Evolutionary conservation across 1,140 invertebrate species (phyloP).

Genomic region (Caerostris extrusa): DNA sequence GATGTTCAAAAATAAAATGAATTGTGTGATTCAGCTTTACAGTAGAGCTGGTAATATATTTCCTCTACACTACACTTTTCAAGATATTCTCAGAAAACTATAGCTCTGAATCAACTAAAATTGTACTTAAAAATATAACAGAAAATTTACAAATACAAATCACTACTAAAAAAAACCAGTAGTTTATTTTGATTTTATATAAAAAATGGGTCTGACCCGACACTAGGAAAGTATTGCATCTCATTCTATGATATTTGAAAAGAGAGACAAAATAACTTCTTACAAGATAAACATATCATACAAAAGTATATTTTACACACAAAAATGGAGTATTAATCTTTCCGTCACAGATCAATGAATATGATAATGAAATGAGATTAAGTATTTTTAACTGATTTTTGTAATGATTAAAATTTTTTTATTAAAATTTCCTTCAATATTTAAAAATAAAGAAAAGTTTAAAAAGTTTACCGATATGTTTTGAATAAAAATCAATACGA

Average conservation of each 20-base stretch:
- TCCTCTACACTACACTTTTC: not conserved
- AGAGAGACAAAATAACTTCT: not conserved
- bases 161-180: not conserved
- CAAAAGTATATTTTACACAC: constrained; percentile 40
- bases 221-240: constrained; percentile 31
- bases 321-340: constrained; percentile 23
- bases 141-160: constrained; percentile 28
- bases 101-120: constrained; percentile 38
- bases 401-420: not conserved
- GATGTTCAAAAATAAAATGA: constrained; percentile 68
- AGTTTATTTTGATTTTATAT: constrained; percentile 53
- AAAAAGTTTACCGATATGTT: not conserved
- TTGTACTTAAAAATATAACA: constrained; percentile 66
- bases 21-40: constrained; percentile 33
- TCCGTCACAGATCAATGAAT: not conserved
- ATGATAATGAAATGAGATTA: not conserved
- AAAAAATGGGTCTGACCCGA: constrained; percentile 31
- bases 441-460: not conserved
- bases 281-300: constrained; percentile 2
- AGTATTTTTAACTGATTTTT: not conserved
- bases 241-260: not conserved
- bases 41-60: not conserved
- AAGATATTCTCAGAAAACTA: constrained; percentile 18
- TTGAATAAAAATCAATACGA: not conserved
- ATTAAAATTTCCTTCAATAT: not conserved